Percentiles rank a stretch among this genome's conserved stretches.
Conservation (phyloP, 1,140 invertebrate genomes). For the Scaptomyza pallida region DNA sequence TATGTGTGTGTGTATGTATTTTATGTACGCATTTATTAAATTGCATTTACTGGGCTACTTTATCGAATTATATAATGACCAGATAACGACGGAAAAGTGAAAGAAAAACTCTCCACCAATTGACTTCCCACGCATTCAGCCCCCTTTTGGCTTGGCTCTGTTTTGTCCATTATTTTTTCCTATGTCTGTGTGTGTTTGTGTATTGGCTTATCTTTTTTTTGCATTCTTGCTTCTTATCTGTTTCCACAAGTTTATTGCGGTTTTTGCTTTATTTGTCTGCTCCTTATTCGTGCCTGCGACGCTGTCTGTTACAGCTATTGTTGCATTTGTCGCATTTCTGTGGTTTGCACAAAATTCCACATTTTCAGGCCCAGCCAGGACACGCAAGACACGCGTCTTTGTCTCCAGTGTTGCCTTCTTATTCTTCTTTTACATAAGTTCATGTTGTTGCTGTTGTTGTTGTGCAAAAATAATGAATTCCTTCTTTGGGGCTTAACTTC, state of each 20-base stretch:
- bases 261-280: conserved; percentile 23
- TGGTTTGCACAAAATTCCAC: conserved; percentile 60
- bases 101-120: not conserved
- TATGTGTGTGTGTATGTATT: not conserved
- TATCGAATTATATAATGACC: conserved; percentile 23
- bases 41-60: conserved; percentile 20
- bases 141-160: not conserved
- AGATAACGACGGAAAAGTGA: conserved; percentile 18
- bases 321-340: conserved; percentile 77
- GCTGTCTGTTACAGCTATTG: conserved; percentile 69
- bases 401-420: not conserved
- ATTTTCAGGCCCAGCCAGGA: conserved; percentile 43
- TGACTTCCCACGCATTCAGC: conserved; percentile 12
- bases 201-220: conserved; percentile 21
- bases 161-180: conserved; percentile 7
- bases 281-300: conserved; percentile 7
- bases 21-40: conserved; percentile 14
- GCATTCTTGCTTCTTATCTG: conserved; percentile 55
- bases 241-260: conserved; percentile 46
- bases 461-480: conserved; percentile 69
- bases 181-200: not conserved
- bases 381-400: conserved; percentile 57
- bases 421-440: not conserved
- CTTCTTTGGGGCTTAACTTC: conserved; percentile 74
- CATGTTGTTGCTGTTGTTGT: conserved; percentile 6